Base-by-base conservation (phyloP, 2,888 invertebrate species). In the Leptopilina syphax region DNA sequence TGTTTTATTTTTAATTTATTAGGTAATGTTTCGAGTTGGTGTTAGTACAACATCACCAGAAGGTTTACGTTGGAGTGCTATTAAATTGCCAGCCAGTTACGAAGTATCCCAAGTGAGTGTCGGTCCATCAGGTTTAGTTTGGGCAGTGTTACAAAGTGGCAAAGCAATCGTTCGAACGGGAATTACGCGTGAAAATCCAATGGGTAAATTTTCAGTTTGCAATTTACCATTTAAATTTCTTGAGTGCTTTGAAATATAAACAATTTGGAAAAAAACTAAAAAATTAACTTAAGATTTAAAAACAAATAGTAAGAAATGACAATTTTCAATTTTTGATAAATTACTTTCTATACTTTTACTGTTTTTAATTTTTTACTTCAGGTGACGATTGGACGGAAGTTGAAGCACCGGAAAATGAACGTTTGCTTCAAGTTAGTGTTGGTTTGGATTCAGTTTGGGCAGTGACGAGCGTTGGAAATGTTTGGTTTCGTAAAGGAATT, bases 51-150 rank as follows among this genome's bases (percentile, higher is more conserved):
- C 94, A 63, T 96, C 96, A 27, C 98, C 98, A 1, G 98, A 98
- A 93, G 98, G 98, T 1, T 93, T 95, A 77, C 94, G 96, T 76
- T 98, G 98, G 98, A 95, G 95, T 27, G 95, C 95, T 81, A 94
- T 98, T 70, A 94, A 95, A 84, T 95, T 96, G 77, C 95, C 96
- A 67, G 94, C 95, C 57, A 96, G 96, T 79, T 94, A 95, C 92
- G 98, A 98, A 93, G 95, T 97, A 8, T 95, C 95, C 88, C 97
- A 97, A 92, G 94, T 98, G 76, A 96, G 96, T 89, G 96, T 98
- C 34, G 97, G 98, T 0, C 94, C 97, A 2, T 95, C 96, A 8
- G 98, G 98, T 0, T 93, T 97, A 79, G 96, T 97, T 0, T 98
- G 98, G 98, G 96, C 96, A 10, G 93, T 97, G 60, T 94, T 97